Conservation (phyloP, 1,140 invertebrate genomes). For the Lasaia peninsularis region DNA sequence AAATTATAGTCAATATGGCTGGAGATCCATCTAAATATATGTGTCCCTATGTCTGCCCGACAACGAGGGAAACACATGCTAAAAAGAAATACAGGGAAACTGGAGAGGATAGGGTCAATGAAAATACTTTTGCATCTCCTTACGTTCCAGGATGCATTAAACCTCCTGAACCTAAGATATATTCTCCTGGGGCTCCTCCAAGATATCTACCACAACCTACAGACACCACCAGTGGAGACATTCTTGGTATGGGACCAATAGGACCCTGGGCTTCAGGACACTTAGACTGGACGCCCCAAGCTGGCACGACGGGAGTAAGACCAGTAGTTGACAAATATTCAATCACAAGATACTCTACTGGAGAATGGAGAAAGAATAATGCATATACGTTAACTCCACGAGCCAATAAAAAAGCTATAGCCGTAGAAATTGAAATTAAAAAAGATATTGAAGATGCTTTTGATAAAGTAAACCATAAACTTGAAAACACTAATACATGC, state of each 20-base stretch:
- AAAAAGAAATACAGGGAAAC: slow-evolving; percentile 29
- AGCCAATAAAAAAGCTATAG: slow-evolving; percentile 51
- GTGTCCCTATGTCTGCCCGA: slow-evolving; percentile 57
- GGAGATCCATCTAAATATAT: slow-evolving; percentile 26
- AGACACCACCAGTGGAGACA: slow-evolving; percentile 61
- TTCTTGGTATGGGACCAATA: slow-evolving; percentile 62
- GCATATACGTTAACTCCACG: slow-evolving; percentile 45
- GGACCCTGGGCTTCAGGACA: slow-evolving; percentile 85
- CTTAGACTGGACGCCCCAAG: slow-evolving; percentile 82
- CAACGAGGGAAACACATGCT: not conserved
- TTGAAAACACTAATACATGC: slow-evolving; percentile 79
- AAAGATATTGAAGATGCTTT: slow-evolving; percentile 65
- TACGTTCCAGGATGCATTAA: slow-evolving; percentile 56
- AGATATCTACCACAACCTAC: slow-evolving; percentile 58
- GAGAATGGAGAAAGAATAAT: slow-evolving; percentile 83
- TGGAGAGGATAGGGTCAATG: slow-evolving; percentile 21
- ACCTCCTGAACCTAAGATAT: slow-evolving; percentile 47
- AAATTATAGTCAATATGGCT: slow-evolving; percentile 45
- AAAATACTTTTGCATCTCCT: slow-evolving; percentile 36
- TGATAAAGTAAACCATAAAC: slow-evolving; percentile 78
- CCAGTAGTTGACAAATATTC: slow-evolving; percentile 87
- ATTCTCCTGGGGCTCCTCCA: slow-evolving; percentile 53
- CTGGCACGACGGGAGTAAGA: slow-evolving; percentile 83
- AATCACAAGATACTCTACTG: slow-evolving; percentile 82
- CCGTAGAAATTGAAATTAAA: slow-evolving; percentile 39